Evolutionary conservation across 2,797 vertebrate species (phyloP), one percentile per base, ranked within the genome.

Genomic region (Ciconia nigra): DNA sequence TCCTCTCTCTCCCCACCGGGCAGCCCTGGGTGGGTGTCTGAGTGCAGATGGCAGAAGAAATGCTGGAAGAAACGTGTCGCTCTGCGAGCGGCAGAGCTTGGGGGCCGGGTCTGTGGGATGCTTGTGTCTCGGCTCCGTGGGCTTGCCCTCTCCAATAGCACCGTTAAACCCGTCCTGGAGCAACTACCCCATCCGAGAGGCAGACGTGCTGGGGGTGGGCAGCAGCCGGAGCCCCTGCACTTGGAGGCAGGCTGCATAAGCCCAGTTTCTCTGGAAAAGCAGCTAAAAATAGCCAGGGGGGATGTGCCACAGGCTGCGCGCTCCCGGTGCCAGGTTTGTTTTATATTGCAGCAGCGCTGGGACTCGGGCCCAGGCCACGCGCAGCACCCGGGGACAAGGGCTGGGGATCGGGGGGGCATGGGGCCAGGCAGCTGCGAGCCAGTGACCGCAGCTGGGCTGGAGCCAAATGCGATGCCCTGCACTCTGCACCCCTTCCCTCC

Each of bases 251-350:
- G 51, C 78, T 89, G 42, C 62, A 9, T 72, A 78, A 92, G 55
- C 70, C 41, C 70, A 3, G 14, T 87, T 94, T 76, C 95, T 89
- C 90, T 88, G 83, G 41, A 94, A 95, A 90, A 89, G 69, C 46
- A 76, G 83, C 80, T 96, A 97, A 94, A 96, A 96, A 96, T 96
- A 95, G 62, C 58, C 35, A 12, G 8, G 41, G 66, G 72, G 65
- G 83, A 77, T 78, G 82, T 90, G 91, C 89, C 82, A 70, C 7
- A 6, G 78, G 59, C 93, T 57, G 65, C 2, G 15, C 0, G 6
- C 73, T 82, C 24, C 66, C 0, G 2, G 69, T 94, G 96, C 93
- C 94, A 93, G 94, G 33, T 86, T 81, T 91, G 88, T 52, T 90
- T 88, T 81, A 83, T 13, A 18, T 47, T 76, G 90, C 86, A 79